These are phyloP conservation scores for Drosophila nr. perissopoda DNA, from an alignment of 2,888 invertebrate species.

Conservation along the genomic window DNA sequence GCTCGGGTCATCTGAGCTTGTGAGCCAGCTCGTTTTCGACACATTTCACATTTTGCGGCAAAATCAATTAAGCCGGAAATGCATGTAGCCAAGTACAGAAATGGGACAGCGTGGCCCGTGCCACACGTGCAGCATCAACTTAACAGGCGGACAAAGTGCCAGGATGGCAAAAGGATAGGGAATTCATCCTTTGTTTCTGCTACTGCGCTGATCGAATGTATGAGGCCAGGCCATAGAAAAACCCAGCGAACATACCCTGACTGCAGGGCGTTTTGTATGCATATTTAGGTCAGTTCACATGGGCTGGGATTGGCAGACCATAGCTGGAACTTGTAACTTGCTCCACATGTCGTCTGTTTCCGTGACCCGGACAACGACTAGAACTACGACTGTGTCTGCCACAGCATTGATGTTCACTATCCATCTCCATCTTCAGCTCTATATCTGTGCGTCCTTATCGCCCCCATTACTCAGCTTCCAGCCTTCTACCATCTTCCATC, in stretches of 20 bases:
- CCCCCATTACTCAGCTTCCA: slow-evolving; percentile 1
- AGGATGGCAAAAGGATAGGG: slow-evolving; percentile 27
- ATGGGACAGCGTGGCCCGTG: slow-evolving; percentile 27
- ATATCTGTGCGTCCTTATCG: neutral
- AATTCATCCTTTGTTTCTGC: slow-evolving; percentile 40
- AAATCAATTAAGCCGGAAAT: slow-evolving; percentile 82
- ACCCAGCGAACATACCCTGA: slow-evolving; percentile 17
- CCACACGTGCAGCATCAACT: slow-evolving; percentile 71
- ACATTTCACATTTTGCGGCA: slow-evolving; percentile 80
- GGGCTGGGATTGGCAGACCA: slow-evolving; percentile 19
- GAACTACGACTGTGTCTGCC: slow-evolving; percentile 10
- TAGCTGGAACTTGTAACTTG: slow-evolving; percentile 47
- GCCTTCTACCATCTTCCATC: slow-evolving; percentile 22
- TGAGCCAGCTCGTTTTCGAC: slow-evolving; percentile 65
- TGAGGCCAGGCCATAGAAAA: slow-evolving; percentile 23
- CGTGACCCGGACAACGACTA: slow-evolving; percentile 43
- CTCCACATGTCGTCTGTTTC: slow-evolving; percentile 71
- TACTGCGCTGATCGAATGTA: slow-evolving; percentile 31
- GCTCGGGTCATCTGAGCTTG: slow-evolving; percentile 21
- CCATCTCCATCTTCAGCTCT: slow-evolving; percentile 21
- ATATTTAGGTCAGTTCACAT: slow-evolving; percentile 50
- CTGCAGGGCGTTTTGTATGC: slow-evolving; percentile 35
- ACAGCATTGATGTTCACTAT: slow-evolving; percentile 41
- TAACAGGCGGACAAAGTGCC: slow-evolving; percentile 70
- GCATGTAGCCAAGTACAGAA: slow-evolving; percentile 58